Base-by-base conservation (phyloP, 2,113 vertebrate species). In the Sula dactylatra region DNA sequence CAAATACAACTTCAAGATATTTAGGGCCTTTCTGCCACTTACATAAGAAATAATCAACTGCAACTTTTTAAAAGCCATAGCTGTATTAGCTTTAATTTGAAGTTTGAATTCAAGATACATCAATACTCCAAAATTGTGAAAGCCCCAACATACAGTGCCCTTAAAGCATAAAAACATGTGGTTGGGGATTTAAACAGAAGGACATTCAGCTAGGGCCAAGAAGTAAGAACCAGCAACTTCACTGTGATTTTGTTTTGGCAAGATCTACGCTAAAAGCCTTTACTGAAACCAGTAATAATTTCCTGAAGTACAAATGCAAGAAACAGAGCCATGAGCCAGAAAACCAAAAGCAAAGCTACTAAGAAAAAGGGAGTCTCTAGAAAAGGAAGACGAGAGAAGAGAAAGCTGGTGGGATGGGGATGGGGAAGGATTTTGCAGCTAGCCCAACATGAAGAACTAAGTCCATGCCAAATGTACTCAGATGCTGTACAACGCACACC, bases 1-100 rank as follows among this genome's bases (percentile, higher is more conserved):
- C 47, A 96, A 74, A 78, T 27, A 74, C 10, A 89, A 32, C 55
- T 74, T 80, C 13, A 88, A 91, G 86, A 78, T 55, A 91, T 26
- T 83, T 54, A 82, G 13, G 67, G 25, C 27, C 27, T 67, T 89
- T 87, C 52, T 69, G 32, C 27, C 49, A 64, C 49, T 16, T 64
- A 66, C 13, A 5, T 27, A 50, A 59, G 16, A 74, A 85, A 90
- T 31, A 78, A 86, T 18, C 32, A 40, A 47, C 36, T 42, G 36
- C 32, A 47, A 84, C 25, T 86, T 71, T 56, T 79, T 56, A 56
- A 82, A 95, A 92, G 77, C 12, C 52, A 65, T 11, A 61, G 29
- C 18, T 66, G 4, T n/a, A 49, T 54, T 72, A 86, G 26, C 15
- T 66, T 74, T 29, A 92, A 88, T 72, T 49, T 47, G 55, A 49